Conservation (phyloP, 2,113 vertebrate species). For the Sceloporus tristichus region DNA sequence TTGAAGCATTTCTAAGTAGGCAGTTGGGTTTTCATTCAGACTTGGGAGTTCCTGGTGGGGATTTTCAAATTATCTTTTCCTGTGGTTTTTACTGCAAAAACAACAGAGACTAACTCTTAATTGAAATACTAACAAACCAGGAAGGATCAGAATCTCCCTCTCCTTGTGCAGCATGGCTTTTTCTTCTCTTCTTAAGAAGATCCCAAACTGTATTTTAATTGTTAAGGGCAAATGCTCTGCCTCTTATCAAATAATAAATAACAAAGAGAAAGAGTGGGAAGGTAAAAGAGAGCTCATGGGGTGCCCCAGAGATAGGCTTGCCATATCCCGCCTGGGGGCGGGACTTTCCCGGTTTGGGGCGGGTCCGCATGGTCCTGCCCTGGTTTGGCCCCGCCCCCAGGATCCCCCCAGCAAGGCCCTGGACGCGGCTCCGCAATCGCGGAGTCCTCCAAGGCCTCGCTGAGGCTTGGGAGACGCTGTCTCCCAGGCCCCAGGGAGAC, state of each 20-base stretch:
- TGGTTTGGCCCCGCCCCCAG: too few species aligned
- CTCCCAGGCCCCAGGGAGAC: too few species aligned
- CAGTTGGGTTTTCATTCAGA: conserved; percentile 17
- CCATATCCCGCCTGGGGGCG: too few species aligned
- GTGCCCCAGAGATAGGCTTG: background rate
- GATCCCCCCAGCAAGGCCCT: too few species aligned
- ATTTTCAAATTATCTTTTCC: conserved; percentile 21
- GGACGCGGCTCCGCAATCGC: too few species aligned
- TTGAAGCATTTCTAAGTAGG: conserved; percentile 9
- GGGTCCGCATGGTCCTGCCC: too few species aligned
- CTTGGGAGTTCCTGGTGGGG: conserved; percentile 1
- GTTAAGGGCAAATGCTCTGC: background rate
- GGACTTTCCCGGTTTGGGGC: too few species aligned
- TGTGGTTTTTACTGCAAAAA: conserved; percentile 27
- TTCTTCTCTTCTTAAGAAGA: background rate
- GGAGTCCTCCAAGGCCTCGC: too few species aligned
- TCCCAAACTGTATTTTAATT: conserved; percentile 8
- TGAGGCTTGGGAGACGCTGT: too few species aligned
- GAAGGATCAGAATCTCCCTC: background rate
- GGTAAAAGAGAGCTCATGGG: too few species aligned
- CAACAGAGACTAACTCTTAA: conserved; percentile 17
- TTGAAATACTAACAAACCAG: conserved; percentile 9
- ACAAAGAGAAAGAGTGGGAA: background rate
- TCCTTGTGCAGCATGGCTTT: background rate
- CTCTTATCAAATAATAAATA: background rate